Evolutionary conservation across 2,797 vertebrate species (phyloP).

Genomic region (Aldrovandia affinis): DNA sequence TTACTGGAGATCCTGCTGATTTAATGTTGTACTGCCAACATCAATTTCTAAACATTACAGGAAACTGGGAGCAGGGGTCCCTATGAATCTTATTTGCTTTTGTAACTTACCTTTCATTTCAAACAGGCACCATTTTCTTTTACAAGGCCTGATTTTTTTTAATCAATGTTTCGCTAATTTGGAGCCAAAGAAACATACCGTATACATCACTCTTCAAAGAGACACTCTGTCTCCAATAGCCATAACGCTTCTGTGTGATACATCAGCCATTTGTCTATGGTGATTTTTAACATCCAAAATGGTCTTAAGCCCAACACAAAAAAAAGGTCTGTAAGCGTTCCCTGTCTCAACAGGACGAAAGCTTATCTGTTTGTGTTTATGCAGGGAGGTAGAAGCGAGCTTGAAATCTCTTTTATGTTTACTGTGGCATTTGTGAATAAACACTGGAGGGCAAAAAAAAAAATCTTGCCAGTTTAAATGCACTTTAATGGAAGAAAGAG

Average conservation of each 20-base stretch:
- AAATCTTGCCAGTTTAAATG: neutral
- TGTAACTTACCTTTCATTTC: neutral
- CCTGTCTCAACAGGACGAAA: neutral
- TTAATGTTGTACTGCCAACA: slow-evolving; percentile 72
- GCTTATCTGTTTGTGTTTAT: neutral
- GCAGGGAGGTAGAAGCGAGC: neutral
- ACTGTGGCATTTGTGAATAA: slow-evolving; percentile 19
- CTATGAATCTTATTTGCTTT: slow-evolving; percentile 49
- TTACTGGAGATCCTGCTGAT: slow-evolving; percentile 74
- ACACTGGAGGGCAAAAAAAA: slow-evolving; percentile 1
- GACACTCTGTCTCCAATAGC: neutral
- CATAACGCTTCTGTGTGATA: neutral
- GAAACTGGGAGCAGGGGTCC: slow-evolving; percentile 67
- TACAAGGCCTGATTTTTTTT: neutral
- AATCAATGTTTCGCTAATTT: neutral
- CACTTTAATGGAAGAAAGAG: slow-evolving; percentile 11
- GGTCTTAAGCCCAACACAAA: neutral
- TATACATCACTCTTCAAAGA: neutral
- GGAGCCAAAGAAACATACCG: neutral
- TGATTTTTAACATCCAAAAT: neutral
- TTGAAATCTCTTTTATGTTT: neutral
- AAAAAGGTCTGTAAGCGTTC: neutral
- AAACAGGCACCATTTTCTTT: neutral
- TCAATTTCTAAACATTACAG: slow-evolving; percentile 77
- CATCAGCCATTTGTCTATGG: neutral